phyloP scores from a whole-genome alignment of 2,113 vertebrate genomes.

The Sturnus vulgaris region DNA sequence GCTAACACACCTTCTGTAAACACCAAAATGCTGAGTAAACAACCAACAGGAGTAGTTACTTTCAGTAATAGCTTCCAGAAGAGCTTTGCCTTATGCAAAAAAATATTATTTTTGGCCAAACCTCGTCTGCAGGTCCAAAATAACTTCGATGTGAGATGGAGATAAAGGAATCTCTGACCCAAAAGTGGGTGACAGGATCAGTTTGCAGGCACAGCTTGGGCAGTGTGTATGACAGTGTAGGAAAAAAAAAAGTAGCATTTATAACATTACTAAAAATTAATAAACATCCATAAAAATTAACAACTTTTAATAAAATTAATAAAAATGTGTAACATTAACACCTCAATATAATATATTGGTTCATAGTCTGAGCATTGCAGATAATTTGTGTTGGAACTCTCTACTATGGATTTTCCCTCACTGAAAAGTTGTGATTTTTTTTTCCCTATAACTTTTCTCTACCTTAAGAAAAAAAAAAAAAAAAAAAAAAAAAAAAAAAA shows the following conservation, averaged over 20 bases:
- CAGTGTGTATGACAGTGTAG: no score
- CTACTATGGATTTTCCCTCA: neutral
- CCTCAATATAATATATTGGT: neutral
- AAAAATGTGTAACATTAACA: neutral
- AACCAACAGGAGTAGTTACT: neutral
- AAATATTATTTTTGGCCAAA: neutral
- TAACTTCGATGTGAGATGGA: neutral
- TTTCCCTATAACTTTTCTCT: neutral
- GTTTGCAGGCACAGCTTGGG: neutral
- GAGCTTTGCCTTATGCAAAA: neutral
- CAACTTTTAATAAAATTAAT: neutral
- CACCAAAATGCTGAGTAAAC: neutral
- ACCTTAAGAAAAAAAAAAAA: neutral
- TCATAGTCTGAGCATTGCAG: neutral
- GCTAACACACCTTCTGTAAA: neutral
- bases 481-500: no score
- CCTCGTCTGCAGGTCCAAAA: neutral
- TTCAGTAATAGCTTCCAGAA: neutral
- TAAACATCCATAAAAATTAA: neutral
- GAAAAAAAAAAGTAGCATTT: accelerated
- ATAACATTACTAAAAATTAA: neutral
- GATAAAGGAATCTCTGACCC: neutral
- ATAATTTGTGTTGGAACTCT: neutral
- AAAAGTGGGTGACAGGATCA: neutral
- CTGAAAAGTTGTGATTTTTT: neutral